Conservation (phyloP, 2,888 invertebrate genomes). For the Acrobasis consociella region DNA sequence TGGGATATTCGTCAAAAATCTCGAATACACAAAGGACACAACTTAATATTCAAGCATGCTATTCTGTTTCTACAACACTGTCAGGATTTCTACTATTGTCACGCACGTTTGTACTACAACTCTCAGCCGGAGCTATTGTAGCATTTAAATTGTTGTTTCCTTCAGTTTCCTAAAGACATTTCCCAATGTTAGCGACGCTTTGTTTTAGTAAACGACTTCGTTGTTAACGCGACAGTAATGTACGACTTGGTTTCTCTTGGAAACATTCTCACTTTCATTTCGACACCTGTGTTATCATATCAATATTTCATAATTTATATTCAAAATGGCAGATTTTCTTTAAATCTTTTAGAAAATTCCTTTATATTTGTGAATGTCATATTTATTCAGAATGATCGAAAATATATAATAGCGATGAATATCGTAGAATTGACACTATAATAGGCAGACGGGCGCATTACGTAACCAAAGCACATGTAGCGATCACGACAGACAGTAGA, state of each 20-base stretch:
- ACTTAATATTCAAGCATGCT: no score
- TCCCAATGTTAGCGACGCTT: neutral
- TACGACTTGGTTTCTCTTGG: slow-evolving; percentile 5
- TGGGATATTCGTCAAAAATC: no score
- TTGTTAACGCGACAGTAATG: neutral
- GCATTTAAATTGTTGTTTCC: neutral
- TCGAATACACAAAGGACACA: no score
- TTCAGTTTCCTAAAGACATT: neutral
- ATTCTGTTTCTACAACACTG: neutral
- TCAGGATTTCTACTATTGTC: slow-evolving; percentile 1
- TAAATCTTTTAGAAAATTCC: slow-evolving; percentile 18
- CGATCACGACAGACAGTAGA: slow-evolving; percentile 16
- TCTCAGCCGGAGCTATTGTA: neutral
- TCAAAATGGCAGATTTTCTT: slow-evolving; percentile 2
- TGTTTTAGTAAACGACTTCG: slow-evolving; percentile 7
- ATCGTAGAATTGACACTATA: slow-evolving; percentile 45
- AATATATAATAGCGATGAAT: slow-evolving; percentile 42
- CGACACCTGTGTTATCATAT: slow-evolving; percentile 7
- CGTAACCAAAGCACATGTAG: slow-evolving; percentile 35
- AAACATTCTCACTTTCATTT: slow-evolving; percentile 22
- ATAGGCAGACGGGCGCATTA: slow-evolving; percentile 38
- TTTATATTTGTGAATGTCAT: slow-evolving; percentile 15
- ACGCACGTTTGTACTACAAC: neutral
- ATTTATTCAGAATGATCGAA: slow-evolving; percentile 35
- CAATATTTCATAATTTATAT: slow-evolving; percentile 19